Conservation (phyloP, 2,888 invertebrate species). For the Epinotia demarniana region DNA sequence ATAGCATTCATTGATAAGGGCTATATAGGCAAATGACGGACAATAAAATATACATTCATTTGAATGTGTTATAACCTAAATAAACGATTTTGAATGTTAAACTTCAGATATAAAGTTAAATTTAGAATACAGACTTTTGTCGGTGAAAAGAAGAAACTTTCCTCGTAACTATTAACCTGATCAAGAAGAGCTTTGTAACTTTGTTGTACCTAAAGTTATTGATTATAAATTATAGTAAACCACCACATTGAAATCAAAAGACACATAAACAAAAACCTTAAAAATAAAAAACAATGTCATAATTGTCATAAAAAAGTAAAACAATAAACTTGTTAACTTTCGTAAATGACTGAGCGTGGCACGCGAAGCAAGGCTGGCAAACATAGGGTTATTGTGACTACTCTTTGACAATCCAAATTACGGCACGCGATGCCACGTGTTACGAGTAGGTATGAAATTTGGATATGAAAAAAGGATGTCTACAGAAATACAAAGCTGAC, state of each 20-base stretch:
- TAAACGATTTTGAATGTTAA: slow-evolving; percentile 3
- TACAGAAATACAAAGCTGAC: slow-evolving; percentile 4
- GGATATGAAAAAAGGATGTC: neutral
- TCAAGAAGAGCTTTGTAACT: neutral
- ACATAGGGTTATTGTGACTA: neutral
- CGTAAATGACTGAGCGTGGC: neutral
- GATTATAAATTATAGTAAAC: neutral
- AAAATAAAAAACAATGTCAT: neutral
- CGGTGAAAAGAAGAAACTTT: neutral
- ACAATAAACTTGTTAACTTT: neutral
- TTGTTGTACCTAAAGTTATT: neutral
- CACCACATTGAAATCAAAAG: neutral
- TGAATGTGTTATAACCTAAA: slow-evolving; percentile 11
- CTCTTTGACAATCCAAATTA: neutral
- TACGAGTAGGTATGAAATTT: slow-evolving; percentile 11
- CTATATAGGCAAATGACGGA: slow-evolving; percentile 38
- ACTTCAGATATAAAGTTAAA: neutral
- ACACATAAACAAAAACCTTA: neutral
- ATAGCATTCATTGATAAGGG: slow-evolving; percentile 52
- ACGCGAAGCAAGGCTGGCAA: neutral
- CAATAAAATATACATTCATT: slow-evolving; percentile 39
- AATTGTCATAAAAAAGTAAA: neutral
- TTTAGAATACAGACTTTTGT: neutral
- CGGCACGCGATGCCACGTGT: slow-evolving; percentile 24
- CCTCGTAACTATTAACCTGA: neutral